Evolutionary conservation across 2,113 vertebrate species (phyloP).

Genomic region (Sturnira hondurensis): DNA sequence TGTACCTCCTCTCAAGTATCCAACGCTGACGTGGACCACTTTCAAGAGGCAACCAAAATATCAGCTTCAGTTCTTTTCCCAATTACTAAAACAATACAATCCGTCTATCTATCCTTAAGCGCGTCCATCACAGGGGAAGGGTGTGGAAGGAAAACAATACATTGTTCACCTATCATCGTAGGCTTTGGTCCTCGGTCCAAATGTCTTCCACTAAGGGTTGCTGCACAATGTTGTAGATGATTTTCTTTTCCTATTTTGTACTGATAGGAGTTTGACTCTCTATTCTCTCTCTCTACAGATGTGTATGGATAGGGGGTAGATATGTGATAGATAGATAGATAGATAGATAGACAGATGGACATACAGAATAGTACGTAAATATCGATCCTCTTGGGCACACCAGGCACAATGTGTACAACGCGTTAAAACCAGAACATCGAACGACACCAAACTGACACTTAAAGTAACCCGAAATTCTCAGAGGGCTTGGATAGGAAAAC

Average conservation of each 20-base stretch:
- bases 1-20: not conserved
- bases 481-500: not conserved
- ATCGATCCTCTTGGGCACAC: not conserved
- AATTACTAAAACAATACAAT: not conserved
- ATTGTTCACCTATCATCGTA: not conserved
- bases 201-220: not conserved
- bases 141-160: not conserved
- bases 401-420: not conserved
- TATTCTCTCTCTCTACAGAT: not conserved
- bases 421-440: not conserved
- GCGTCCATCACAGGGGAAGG: not conserved
- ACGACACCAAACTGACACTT: not conserved
- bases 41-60: not conserved
- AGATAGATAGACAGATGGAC: not conserved
- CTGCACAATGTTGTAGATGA: not conserved
- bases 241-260: not conserved
- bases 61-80: no score
- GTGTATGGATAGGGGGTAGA: not conserved
- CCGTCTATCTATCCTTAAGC: no score
- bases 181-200: not conserved
- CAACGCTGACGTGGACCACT: not conserved
- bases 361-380: not conserved
- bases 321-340: not conserved
- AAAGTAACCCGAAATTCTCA: not conserved
- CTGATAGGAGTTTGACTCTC: no score